These are phyloP conservation scores for Andrena flavipes DNA, from an alignment of 2,888 invertebrate species.

Conservation along the genomic window DNA sequence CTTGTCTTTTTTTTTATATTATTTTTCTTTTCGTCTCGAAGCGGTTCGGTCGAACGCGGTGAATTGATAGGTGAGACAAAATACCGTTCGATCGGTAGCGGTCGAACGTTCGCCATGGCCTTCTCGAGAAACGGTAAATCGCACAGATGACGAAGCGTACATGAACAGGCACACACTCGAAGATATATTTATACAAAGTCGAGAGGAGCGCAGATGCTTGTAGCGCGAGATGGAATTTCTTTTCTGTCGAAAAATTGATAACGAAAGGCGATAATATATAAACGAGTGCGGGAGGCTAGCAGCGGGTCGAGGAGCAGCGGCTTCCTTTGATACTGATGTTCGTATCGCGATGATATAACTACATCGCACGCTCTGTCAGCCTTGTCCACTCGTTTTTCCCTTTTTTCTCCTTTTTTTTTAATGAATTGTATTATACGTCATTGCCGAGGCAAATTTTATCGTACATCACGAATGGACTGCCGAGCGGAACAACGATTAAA, in stretches of 20 bases:
- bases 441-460: slow-evolving; percentile 40
- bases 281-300: slow-evolving; percentile 37
- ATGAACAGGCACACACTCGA: slow-evolving; percentile 5
- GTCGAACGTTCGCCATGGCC: slow-evolving; percentile 17
- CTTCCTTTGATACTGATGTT: slow-evolving; percentile 1
- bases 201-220: slow-evolving; percentile 20
- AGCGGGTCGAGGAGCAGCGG: slow-evolving; percentile 3
- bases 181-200: slow-evolving; percentile 44
- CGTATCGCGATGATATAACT: neutral
- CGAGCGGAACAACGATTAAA: slow-evolving; percentile 7
- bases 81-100: neutral
- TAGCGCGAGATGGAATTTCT: slow-evolving; percentile 15
- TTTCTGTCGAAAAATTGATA: slow-evolving; percentile 24
- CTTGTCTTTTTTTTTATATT: neutral
- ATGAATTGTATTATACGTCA: slow-evolving; percentile 31
- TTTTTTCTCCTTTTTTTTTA: neutral
- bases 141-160: slow-evolving; percentile 29
- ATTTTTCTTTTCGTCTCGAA: neutral
- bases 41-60: slow-evolving; percentile 11
- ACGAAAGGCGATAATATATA: slow-evolving; percentile 14
- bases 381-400: neutral
- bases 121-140: slow-evolving; percentile 10
- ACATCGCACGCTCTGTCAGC: slow-evolving; percentile 12
- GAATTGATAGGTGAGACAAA: slow-evolving; percentile 1
- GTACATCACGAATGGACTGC: slow-evolving; percentile 28